Base-by-base conservation (phyloP, 2,888 invertebrate genomes). In the Drosophila siamana region DNA sequence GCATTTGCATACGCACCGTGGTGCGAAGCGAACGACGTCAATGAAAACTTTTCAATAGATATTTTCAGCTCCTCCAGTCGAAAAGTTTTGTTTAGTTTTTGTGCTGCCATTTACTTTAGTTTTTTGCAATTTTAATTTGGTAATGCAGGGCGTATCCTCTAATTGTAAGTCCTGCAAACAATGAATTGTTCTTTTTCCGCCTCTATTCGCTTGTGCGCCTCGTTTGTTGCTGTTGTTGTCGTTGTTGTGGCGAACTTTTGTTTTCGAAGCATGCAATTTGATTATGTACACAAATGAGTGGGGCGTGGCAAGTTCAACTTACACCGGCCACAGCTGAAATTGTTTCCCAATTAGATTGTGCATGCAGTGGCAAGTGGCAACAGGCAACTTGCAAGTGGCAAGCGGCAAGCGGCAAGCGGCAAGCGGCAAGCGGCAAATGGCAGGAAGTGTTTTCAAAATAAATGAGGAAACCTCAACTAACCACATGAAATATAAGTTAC, bases 1-100 rank as follows among this genome's bases (percentile, higher is more conserved):
- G 62, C 64, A 83, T 81, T 86, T 86, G 86, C 86, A 83, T 83
- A 83, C 86, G 86, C 83, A 86, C 71, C 67, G 62, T 67, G 81
- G 79, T 52, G 48, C 69, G 38, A 54, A 57, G 50, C 57, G 50
- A 44, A 46, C 43, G 63, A 50, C 60, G 80, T 77, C 65, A 61
- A 50, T 55, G 24, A 56, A 76, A 75, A 75, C 50, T 75, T 75
- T 74, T 33, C 19, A 55, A 69, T 69, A 64, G 36, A 66, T 74
- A 54, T 38, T 47, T 24, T 41, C 22, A n/a, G 48, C 13, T 57
- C 19, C n/a, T 41, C 38, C 36, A 59, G 55, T 43, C 4, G 11
- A 48, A 48, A 59, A 74, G 77, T 56, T 77, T 76, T 83, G 62
- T 76, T 79, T 76, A 71, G 76, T 79, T 85, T 69, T 71, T 73